Evolutionary conservation across 2,113 vertebrate species (phyloP).

Genomic region (Formicarius rufipectus): DNA sequence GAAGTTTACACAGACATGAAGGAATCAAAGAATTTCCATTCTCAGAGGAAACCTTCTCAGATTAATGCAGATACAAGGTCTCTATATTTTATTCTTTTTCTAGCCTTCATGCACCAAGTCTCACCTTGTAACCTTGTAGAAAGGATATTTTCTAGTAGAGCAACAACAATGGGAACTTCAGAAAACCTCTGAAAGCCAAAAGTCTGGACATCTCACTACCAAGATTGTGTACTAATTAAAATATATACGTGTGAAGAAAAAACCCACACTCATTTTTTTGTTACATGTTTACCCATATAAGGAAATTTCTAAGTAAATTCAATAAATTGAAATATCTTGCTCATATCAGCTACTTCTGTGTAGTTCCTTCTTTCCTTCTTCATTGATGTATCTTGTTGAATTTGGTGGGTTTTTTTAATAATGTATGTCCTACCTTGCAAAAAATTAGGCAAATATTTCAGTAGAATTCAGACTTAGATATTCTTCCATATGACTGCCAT

Average conservation of each 20-base stretch:
- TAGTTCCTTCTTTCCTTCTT: background rate
- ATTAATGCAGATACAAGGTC: background rate
- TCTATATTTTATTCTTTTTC: background rate
- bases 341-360: background rate
- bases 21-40: background rate
- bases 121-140: background rate
- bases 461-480: background rate
- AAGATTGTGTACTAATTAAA: background rate
- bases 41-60: background rate
- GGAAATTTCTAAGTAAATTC: background rate
- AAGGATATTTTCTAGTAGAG: background rate
- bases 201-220: background rate
- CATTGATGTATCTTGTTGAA: background rate
- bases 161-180: background rate
- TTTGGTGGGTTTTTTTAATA: background rate
- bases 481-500: background rate
- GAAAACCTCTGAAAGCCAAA: background rate
- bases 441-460: background rate
- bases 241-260: background rate
- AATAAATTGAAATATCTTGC: background rate
- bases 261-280: accelerated
- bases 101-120: background rate
- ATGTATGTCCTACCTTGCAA: background rate
- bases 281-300: background rate
- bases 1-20: background rate